Base-by-base conservation (phyloP, 2,113 vertebrate genomes). In the Corythornis cristatus region DNA sequence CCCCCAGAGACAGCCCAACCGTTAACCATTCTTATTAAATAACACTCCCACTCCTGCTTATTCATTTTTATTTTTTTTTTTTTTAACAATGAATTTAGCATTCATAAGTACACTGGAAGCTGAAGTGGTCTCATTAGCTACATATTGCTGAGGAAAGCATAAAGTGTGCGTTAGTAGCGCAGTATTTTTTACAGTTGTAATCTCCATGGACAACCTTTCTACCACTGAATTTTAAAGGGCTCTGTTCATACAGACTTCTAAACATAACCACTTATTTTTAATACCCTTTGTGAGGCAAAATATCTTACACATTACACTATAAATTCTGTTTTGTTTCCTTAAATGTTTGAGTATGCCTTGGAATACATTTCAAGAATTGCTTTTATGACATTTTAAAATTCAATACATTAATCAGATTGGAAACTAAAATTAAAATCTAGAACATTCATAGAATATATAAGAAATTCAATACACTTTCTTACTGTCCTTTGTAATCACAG, bases 121-220 rank as follows among this genome's bases (percentile, higher is more conserved):
- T 66, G 50, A 70, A 75, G 50, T 26, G 42, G 43, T 83, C 54
- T 91, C 62, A 56, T 87, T 87, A 89, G 53, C 48, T 56, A 11
- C 11, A 18, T 80, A 83, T 87, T 70, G 74, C 71, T 72, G 82
- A 94, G 72, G 26, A 65, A 84, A 75, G 66, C 4, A 0, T 40
- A 75, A 43, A 43, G 20, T 15, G 8, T 22, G 51, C 37, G 13
- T 62, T 66, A 48, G 46, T 12, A 87, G 42, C 1, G 0, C 29
- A 48, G 1, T 40, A 48, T 40, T 61, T 91, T 54, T 72, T 35
- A 5, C 5, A 68, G 45, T 10, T 60, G 26, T 25, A 26, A 58
- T 66, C 68, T 85, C 86, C 37, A 40, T 8, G 37, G 60, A 70
- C 42, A 12, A 65, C 45, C 15, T 71, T 62, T 16, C 43, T 54